Conservation (phyloP, 2,888 invertebrate species). For the Oligia fasciuncula region DNA sequence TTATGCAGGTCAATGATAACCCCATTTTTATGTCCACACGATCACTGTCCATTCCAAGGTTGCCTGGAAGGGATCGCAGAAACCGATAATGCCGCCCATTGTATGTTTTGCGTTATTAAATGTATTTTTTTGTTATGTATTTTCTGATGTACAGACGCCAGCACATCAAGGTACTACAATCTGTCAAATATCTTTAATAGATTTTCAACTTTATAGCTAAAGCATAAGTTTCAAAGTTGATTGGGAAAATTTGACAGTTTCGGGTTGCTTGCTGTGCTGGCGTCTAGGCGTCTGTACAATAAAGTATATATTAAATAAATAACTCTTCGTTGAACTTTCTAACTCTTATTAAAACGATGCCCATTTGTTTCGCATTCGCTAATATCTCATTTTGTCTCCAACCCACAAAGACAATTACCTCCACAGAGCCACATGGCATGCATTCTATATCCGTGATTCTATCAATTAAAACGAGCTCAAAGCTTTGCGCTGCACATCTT, state of each 20-base stretch:
- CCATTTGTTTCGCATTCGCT: background rate
- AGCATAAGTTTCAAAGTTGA: too few relatives aligned
- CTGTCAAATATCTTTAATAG: too few relatives aligned
- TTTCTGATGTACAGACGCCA: too few relatives aligned
- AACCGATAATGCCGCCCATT: background rate
- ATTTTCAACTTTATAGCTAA: too few relatives aligned
- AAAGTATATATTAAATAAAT: background rate
- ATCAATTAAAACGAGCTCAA: slow-evolving; percentile 33
- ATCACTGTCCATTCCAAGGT: background rate
- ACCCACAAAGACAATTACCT: slow-evolving; percentile 9
- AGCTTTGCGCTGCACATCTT: slow-evolving; percentile 23
- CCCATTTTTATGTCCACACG: background rate
- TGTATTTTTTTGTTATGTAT: background rate
- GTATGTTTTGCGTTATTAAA: background rate
- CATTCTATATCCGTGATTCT: slow-evolving; percentile 1
- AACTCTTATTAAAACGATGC: background rate
- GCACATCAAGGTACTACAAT: too few relatives aligned
- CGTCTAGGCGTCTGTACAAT: too few relatives aligned
- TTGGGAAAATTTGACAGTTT: too few relatives aligned
- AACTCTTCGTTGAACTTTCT: background rate
- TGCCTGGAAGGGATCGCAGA: background rate
- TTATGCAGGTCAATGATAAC: background rate
- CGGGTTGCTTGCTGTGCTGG: too few relatives aligned
- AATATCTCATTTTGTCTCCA: background rate
- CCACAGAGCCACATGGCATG: slow-evolving; percentile 5